Evolutionary conservation across 2,113 vertebrate species (phyloP), one percentile per base, ranked within the genome.

Genomic region (Cisticola juncidis): DNA sequence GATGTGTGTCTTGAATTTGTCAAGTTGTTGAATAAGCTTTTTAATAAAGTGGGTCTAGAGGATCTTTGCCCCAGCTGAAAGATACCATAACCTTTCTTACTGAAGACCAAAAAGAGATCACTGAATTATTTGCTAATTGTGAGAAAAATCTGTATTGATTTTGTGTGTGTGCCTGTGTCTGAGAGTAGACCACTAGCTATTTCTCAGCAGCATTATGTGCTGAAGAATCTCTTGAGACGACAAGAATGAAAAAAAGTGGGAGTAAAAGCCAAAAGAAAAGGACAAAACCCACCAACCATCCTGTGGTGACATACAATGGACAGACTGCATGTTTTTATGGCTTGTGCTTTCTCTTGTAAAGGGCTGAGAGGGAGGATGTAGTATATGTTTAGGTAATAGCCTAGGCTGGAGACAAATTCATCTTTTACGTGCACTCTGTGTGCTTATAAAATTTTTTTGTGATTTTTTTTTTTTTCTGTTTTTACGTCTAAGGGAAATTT

Each of bases 91-190:
- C 18, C 22, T 47, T 89, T 71, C 65, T 84, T 89, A 96, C 95
- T 90, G 85, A 81, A 97, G 90, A 96, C 74, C 77, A 71, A 88
- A 57, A 91, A 91, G 44, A 96, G 86, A 95, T 97, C 83, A 95
- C 92, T 98, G 94, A 97, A 97, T 98, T 98, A 98, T 98, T 98
- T 97, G 86, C 96, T 98, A 98, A 98, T 98, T 98, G 95, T 95
- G 89, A 97, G 94, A 92, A 98, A 97, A 97, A 97, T 93, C 90
- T 78, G 36, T 97, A 98, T 98, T 98, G 98, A 98, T 98, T 97
- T 80, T 91, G 45, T 82, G 66, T 94, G 11, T 72, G 5, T 84
- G 12, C 50, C 17, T 94, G 53, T 97, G 74, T 87, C 74, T 93
- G 76, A 73, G 73, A 90, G 79, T 82, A 95, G 86, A 91, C 92